Evolutionary conservation across 2,797 vertebrate species (phyloP).

Genomic region (Gila robusta): DNA sequence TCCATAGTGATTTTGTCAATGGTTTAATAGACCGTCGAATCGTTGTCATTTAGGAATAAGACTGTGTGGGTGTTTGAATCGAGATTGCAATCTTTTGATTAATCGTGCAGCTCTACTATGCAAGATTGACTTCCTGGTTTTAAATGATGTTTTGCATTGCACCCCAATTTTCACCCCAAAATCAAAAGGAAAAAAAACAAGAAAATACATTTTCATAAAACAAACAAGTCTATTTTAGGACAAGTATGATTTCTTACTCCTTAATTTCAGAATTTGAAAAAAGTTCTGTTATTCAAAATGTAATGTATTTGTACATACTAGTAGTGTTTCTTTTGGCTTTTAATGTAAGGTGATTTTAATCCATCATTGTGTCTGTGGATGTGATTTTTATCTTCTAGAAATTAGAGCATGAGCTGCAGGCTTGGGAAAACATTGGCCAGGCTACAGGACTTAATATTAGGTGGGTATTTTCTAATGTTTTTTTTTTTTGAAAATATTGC

Average conservation of each 20-base stretch:
- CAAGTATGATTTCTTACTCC: background rate
- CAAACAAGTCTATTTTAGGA: background rate
- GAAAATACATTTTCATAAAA: background rate
- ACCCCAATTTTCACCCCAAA: background rate
- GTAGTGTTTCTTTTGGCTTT: background rate
- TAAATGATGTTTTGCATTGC: background rate
- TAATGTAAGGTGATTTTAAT: background rate
- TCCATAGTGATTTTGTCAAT: background rate
- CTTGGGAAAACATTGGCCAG: constrained; percentile 91
- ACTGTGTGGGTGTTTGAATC: background rate
- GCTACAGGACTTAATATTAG: constrained; percentile 89
- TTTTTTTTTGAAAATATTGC: background rate
- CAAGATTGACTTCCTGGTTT: background rate
- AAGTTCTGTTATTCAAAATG: background rate
- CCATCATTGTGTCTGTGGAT: background rate
- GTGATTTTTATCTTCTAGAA: constrained; percentile 26
- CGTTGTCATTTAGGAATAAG: background rate
- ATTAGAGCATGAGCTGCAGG: constrained; percentile 82
- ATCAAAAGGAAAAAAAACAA: background rate
- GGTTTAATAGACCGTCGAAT: background rate
- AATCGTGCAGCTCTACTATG: background rate
- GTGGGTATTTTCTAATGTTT: constrained; percentile 73
- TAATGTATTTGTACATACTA: background rate
- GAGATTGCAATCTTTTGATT: background rate
- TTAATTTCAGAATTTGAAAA: background rate